phyloP scores from a whole-genome alignment of 2,888 invertebrate genomes.

The Chloroclystis v-ata region DNA sequence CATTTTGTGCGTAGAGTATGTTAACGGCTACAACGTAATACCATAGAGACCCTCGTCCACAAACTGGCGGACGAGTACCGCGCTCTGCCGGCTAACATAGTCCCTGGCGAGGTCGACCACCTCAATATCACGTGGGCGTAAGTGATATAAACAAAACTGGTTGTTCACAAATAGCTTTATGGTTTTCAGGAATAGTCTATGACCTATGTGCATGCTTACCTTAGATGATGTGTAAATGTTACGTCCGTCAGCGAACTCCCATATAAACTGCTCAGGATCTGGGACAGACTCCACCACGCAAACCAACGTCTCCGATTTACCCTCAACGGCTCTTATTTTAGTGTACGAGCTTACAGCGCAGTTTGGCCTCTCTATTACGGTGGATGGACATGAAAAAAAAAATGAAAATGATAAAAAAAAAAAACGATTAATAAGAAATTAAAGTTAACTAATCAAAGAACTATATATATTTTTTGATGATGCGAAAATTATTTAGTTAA shows the following conservation, averaged over 20 bases:
- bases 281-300: constrained; percentile 57
- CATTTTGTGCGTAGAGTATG: too few relatives aligned
- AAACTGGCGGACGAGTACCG: constrained; percentile 79
- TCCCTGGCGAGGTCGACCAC: constrained; percentile 81
- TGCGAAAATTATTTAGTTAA: too few relatives aligned
- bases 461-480: too few relatives aligned
- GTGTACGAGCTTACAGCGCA: constrained; percentile 44
- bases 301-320: constrained; percentile 46
- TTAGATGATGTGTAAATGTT: constrained; percentile 54
- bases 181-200: neutral
- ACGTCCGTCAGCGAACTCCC: constrained; percentile 58
- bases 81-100: constrained; percentile 80
- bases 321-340: constrained; percentile 41
- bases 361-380: constrained; percentile 46
- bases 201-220: too few relatives aligned
- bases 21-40: too few relatives aligned
- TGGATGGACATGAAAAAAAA: neutral
- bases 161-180: too few relatives aligned
- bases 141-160: too few relatives aligned
- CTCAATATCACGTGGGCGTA: constrained; percentile 85
- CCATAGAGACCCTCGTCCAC: constrained; percentile 70
- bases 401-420: neutral
- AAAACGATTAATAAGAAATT: neutral
- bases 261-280: constrained; percentile 56
- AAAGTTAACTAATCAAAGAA: too few relatives aligned